phyloP scores from a whole-genome alignment of 37 sponge, comb jelly and placozoan species.

The Haliclona indistincta region DNA sequence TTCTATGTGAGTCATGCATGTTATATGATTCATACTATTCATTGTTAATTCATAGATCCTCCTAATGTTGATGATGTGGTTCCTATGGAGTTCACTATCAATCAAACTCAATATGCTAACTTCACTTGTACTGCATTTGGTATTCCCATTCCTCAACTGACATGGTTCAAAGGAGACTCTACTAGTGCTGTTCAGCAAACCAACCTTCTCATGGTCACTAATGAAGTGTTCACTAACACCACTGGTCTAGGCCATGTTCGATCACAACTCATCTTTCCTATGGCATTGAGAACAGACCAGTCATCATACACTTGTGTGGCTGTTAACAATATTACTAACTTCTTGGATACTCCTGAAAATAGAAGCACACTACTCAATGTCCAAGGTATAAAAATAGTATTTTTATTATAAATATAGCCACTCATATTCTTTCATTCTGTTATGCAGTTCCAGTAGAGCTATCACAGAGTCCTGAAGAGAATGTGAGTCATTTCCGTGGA shows the following conservation, averaged over 20 bases:
- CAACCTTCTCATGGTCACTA: neutral
- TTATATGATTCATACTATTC: no score
- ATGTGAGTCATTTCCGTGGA: slow-evolving; percentile 6
- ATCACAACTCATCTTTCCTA: neutral
- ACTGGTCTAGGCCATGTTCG: neutral
- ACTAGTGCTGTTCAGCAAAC: neutral
- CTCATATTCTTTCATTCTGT: no score
- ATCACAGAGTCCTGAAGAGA: neutral
- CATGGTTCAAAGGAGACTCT: slow-evolving; percentile 4
- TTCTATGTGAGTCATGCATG: slow-evolving; percentile 3
- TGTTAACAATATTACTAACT: slow-evolving; percentile 1
- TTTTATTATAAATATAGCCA: no score
- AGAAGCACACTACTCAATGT: neutral
- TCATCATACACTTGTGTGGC: neutral
- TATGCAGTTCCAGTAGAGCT: neutral
- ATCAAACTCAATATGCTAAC: neutral
- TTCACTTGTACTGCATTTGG: slow-evolving; percentile 24
- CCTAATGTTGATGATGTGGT: neutral
- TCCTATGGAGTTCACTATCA: neutral
- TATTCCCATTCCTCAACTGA: slow-evolving; percentile 14
- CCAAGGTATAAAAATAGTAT: no score
- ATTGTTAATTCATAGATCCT: slow-evolving; percentile 2
- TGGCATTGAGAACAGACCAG: neutral
- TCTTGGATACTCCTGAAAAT: slow-evolving; percentile 4
- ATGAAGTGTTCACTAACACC: neutral